Evolutionary conservation across 2,113 vertebrate genomes (phyloP).

Genomic region (Sorex araneus): DNA sequence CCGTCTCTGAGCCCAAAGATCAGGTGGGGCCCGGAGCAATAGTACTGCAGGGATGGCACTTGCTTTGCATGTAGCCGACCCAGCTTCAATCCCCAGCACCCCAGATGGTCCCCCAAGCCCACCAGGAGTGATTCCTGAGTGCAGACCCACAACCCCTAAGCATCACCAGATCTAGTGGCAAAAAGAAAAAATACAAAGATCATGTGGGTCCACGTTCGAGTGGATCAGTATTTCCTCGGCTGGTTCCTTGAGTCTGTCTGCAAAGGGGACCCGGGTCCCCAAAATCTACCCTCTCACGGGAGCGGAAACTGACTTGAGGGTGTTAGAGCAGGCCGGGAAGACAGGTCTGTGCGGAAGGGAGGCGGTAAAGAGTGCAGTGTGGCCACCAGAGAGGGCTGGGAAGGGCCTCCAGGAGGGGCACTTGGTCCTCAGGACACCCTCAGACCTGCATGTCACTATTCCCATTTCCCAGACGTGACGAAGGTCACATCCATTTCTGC

Average conservation of each 20-base stretch:
- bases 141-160: too few relatives aligned
- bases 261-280: not conserved
- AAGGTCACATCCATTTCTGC: not conserved
- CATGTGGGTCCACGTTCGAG: not conserved
- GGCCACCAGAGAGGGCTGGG: not conserved
- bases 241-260: constrained; percentile 2
- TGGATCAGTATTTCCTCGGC: constrained; percentile 8
- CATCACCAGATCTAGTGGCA: too few relatives aligned
- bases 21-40: not conserved
- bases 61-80: too few relatives aligned
- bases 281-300: not conserved
- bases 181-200: not conserved
- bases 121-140: too few relatives aligned
- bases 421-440: constrained; percentile 16
- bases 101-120: too few relatives aligned
- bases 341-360: not conserved
- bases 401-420: not conserved
- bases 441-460: not conserved
- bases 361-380: not conserved
- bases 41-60: too few relatives aligned
- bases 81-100: too few relatives aligned
- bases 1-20: not conserved
- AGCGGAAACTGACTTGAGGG: not conserved
- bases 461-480: not conserved
- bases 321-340: not conserved